phyloP scores from a whole-genome alignment of 2,888 invertebrate genomes.

The Iselma pallidipennis region DNA sequence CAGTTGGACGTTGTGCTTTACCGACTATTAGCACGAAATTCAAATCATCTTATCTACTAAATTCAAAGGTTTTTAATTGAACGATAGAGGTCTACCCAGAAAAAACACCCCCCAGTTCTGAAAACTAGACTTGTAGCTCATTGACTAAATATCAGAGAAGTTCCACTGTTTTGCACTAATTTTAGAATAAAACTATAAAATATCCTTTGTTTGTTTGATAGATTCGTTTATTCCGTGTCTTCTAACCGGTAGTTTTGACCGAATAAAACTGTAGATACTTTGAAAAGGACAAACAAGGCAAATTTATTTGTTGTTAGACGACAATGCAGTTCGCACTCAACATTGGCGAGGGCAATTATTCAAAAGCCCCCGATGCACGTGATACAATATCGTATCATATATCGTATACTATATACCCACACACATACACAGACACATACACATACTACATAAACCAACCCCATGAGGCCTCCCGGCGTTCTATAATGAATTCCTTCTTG shows the following conservation, averaged over 20 bases:
- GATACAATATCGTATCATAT: conserved; percentile 43
- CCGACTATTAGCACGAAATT: background rate
- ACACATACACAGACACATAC: background rate
- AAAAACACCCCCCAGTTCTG: no score
- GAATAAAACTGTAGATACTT: background rate
- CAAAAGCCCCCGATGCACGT: conserved; percentile 35
- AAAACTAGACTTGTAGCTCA: no score
- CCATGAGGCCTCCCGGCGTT: conserved; percentile 29
- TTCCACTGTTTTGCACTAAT: no score
- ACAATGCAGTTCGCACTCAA: background rate
- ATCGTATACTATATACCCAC: conserved; percentile 25
- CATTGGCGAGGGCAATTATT: conserved; percentile 36
- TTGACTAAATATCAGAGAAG: no score
- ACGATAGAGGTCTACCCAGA: no score
- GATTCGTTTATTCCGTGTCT: background rate
- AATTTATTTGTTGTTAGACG: background rate
- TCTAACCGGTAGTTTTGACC: background rate
- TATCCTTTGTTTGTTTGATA: background rate
- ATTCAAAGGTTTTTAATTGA: background rate
- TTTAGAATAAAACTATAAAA: no score
- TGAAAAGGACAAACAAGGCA: background rate
- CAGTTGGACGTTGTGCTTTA: background rate
- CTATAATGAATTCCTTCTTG: conserved; percentile 51
- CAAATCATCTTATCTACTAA: background rate
- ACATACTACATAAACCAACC: conserved; percentile 13